Evolutionary conservation across 2,888 invertebrate genomes (phyloP).

Genomic region (Microdon myrmicae): DNA sequence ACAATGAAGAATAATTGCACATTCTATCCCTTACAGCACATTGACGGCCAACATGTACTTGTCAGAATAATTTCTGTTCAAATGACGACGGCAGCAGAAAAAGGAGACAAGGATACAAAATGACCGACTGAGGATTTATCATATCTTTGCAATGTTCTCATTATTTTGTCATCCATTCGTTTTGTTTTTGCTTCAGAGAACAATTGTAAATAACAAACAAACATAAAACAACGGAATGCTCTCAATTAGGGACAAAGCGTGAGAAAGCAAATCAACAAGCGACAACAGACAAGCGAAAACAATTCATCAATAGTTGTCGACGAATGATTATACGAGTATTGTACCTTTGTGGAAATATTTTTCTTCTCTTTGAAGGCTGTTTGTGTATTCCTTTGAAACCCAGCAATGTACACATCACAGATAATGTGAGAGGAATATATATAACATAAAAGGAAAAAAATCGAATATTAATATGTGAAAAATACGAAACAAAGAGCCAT

Average conservation of each 20-base stretch:
- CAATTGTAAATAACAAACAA: too few relatives aligned
- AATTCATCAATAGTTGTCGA: conserved; percentile 41
- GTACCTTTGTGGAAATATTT: conserved; percentile 12
- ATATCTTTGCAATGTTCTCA: conserved; percentile 8
- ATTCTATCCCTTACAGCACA: conserved; percentile 13
- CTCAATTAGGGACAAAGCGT: conserved; percentile 12
- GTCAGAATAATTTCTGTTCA: conserved; percentile 9
- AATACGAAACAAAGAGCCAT: conserved; percentile 5
- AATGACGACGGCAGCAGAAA: conserved; percentile 20
- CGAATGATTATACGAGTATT: conserved; percentile 26
- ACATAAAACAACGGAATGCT: too few relatives aligned
- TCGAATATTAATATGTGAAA: conserved; percentile 29
- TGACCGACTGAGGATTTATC: background rate
- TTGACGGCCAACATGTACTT: conserved; percentile 2
- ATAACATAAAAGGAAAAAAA: too few relatives aligned
- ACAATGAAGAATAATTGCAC: conserved; percentile 42
- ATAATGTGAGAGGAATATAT: conserved; percentile 15
- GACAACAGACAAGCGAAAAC: conserved; percentile 24
- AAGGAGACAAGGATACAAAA: background rate
- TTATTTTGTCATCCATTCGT: too few relatives aligned
- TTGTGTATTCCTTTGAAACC: conserved; percentile 8
- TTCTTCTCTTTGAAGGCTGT: conserved; percentile 2
- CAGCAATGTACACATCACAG: conserved; percentile 39
- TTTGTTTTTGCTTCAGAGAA: too few relatives aligned
- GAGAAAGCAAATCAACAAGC: conserved; percentile 9